Evolutionary conservation across 2,797 vertebrate species (phyloP).

Genomic region (Takifugu ocellatus): DNA sequence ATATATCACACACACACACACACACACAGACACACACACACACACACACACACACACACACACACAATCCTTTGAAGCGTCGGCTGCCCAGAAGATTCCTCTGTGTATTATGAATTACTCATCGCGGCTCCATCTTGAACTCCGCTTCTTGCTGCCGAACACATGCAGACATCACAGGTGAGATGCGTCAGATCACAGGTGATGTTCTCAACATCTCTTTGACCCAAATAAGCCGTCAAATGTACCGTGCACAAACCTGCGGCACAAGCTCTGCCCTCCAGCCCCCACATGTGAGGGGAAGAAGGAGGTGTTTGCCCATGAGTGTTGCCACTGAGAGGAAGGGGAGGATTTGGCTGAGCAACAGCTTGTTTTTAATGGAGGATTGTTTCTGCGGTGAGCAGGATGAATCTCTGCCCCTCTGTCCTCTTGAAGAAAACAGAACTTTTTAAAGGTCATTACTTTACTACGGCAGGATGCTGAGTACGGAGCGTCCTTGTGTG

Average conservation of each 20-base stretch:
- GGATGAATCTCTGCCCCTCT: slow-evolving; percentile 5
- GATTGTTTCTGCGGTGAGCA: slow-evolving; percentile 3
- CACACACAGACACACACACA: slow-evolving; percentile 12
- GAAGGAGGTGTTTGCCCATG: too few relatives aligned
- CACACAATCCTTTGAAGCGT: slow-evolving; percentile 45
- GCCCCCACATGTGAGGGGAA: too few relatives aligned
- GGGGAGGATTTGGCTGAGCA: background rate
- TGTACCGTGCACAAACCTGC: background rate
- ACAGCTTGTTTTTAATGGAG: slow-evolving; percentile 4
- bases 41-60: slow-evolving; percentile 19
- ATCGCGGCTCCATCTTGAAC: slow-evolving; percentile 38
- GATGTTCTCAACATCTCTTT: slow-evolving; percentile 26
- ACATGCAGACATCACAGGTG: slow-evolving; percentile 39
- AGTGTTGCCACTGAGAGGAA: background rate
- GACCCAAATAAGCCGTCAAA: slow-evolving; percentile 42
- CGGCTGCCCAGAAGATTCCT: slow-evolving; percentile 34
- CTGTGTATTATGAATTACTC: slow-evolving; percentile 36
- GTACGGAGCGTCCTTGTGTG: slow-evolving; percentile 38
- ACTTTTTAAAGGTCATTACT: slow-evolving; percentile 39
- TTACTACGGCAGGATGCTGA: slow-evolving; percentile 33
- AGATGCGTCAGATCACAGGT: slow-evolving; percentile 25
- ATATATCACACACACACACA: slow-evolving; percentile 2
- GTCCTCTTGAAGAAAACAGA: slow-evolving; percentile 32
- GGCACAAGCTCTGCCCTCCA: too few relatives aligned
- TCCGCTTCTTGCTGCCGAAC: slow-evolving; percentile 28